Base-by-base conservation (phyloP, 2,113 vertebrate genomes). In the Clarias batrachus region DNA sequence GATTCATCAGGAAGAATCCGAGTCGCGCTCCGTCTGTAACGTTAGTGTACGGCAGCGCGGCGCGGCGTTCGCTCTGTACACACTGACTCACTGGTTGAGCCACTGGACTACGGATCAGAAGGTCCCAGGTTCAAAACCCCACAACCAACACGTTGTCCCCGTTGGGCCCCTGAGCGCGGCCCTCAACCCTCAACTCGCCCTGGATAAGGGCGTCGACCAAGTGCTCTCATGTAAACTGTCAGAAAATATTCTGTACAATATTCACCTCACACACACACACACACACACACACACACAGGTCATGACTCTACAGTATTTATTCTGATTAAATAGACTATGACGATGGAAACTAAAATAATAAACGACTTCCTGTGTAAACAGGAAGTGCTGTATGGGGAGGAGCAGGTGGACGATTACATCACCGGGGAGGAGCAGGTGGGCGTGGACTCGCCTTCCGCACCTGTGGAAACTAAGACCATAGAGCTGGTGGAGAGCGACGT, bases 401-500 rank as follows among this genome's bases (percentile, higher is more conserved):
- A 96, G 86, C 96, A 97, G 90, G 95, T 96, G 91, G 97, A 99
- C 92, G 98, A 99, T 95, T 99, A 98, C 95, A 88, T 98, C 95
- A 97, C 97, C 81, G 97, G 97, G 90, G 96, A 96, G 94, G 97
- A 99, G 91, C 95, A 99, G 91, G 95, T 95, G 88, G 96, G 96
- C 71, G 93, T 92, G 80, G 96, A 96, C 85, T 92, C 95, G 90
- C 96, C 96, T 89, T 89, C 89, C 88, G 88, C 90, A 77, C 12
- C 76, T 19, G 76, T 63, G 37, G 89, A 87, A 37, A 79, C 74
- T 25, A 95, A 87, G 12, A 79, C 81, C 23, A 94, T 94, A 60
- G 94, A 94, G 86, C 87, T 89, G 0, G 91, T 86, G 81, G 93
- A 94, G 82, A 57, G 91, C 68, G 95, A 93, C 91, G 85, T 93